Evolutionary conservation across 2,888 invertebrate genomes (phyloP), one percentile per base, ranked within the genome.

Genomic region (Sphinx pinastri): DNA sequence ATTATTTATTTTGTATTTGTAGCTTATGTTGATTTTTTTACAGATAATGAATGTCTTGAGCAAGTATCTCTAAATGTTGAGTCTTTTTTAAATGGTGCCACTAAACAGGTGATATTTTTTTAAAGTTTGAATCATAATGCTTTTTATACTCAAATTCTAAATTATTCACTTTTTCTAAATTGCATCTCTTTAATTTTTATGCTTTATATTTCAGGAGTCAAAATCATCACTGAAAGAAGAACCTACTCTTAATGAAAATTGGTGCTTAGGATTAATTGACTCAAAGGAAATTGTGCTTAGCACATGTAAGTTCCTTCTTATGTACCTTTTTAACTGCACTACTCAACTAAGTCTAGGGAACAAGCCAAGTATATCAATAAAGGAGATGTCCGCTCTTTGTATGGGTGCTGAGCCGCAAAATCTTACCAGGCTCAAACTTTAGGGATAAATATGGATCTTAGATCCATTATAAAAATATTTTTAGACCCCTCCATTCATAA

Each of bases 21-120:
- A 6, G 14, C 10, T 59, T 31, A 14, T 6, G 5, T 19, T 57
- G 10, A 19, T 54, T 71, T 69, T 69, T 67, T 84, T 82, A 70
- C 79, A 91, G 90, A 72, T 79, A 77, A 76, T 73, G 79, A 78
- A 54, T 75, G 70, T 69, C 71, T 76, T 67, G 79, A 78, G 58
- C 81, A 82, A 68, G 76, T 73, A 71, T 71, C 79, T 58, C 78
- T 88, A 47, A 89, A 90, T 80, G 81, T 90, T 76, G 89, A 91
- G 73, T 86, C 89, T 55, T 88, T 92, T 78, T 81, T 89, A 75
- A 86, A 77, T 73, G 80, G 76, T 73, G 72, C 75, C 52, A 71
- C 70, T 52, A 78, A 74, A 72, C 80, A 85, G 87, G 88, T 89
- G 71, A 69, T 58, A 54, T 52, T 3, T 54, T n/a, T 54, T 54